These are phyloP conservation scores for Oasisia sp. DNA, from an alignment of 2,888 invertebrate genomes.

Conservation along the genomic window DNA sequence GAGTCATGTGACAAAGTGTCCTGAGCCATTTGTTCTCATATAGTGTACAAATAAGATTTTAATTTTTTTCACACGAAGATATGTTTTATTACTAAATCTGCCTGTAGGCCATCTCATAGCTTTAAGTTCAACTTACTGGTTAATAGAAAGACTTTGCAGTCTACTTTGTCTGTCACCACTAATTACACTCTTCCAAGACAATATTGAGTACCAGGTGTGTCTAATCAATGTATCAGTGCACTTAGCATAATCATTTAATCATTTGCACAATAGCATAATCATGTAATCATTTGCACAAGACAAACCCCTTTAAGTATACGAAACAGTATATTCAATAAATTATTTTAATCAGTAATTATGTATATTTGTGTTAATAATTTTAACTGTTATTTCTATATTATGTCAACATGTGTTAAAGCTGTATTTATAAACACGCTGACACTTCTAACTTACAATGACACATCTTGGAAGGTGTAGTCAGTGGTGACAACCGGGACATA, in stretches of 20 bases:
- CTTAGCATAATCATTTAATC: not conserved
- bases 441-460: too few relatives aligned
- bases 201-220: not conserved
- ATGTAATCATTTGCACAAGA: not conserved
- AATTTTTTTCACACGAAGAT: not conserved
- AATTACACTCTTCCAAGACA: not conserved
- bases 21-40: not conserved
- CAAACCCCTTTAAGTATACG: not conserved
- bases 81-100: not conserved
- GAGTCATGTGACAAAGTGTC: not conserved
- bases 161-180: not conserved
- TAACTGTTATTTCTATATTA: not conserved
- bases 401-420: not conserved
- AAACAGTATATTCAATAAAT: not conserved
- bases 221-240: not conserved
- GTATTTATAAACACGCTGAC: too few relatives aligned
- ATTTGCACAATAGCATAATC: not conserved
- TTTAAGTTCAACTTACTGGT: not conserved
- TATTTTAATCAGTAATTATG: not conserved
- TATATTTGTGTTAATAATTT: not conserved
- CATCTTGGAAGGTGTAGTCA: too few relatives aligned
- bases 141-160: not conserved
- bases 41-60: not conserved
- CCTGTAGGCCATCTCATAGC: not conserved
- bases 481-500: not conserved